Evolutionary conservation across 2,888 invertebrate species (phyloP).

Genomic region (Chelonus formosanus): DNA sequence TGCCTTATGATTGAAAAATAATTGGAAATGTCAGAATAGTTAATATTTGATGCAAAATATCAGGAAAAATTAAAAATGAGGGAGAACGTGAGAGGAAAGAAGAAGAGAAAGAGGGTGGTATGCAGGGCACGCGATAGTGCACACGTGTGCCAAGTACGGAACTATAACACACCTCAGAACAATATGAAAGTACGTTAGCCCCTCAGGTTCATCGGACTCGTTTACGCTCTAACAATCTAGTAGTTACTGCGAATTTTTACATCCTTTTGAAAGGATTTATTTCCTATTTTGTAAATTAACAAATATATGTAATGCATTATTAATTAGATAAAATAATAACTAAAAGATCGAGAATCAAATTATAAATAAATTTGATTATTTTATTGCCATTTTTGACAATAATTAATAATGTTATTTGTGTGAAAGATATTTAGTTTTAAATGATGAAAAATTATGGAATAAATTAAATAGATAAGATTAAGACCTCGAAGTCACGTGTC

Average conservation of each 20-base stretch:
- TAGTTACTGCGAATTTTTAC: slow-evolving; percentile 20
- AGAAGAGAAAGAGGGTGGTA: slow-evolving; percentile 44
- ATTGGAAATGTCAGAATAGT: too few species aligned
- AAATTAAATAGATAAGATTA: slow-evolving; percentile 21
- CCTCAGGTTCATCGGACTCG: slow-evolving; percentile 60
- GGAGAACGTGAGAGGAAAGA: slow-evolving; percentile 30
- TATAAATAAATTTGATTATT: too few species aligned
- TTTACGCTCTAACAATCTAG: slow-evolving; percentile 17
- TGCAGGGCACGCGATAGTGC: slow-evolving; percentile 59
- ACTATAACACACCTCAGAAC: slow-evolving; percentile 27
- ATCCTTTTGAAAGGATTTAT: background rate
- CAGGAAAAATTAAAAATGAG: slow-evolving; percentile 10
- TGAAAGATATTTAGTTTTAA: too few species aligned
- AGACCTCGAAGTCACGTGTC: slow-evolving; percentile 24
- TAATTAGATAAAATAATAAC: background rate
- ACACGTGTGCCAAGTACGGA: slow-evolving; percentile 58
- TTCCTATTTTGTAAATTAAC: too few species aligned
- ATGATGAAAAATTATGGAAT: background rate
- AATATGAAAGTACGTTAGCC: slow-evolving; percentile 55
- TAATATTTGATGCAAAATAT: too few species aligned
- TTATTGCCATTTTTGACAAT: too few species aligned
- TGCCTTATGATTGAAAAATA: too few species aligned
- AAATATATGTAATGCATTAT: too few species aligned
- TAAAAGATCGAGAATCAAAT: background rate
- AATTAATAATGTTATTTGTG: too few species aligned